These are phyloP conservation scores for Marmota flaviventris DNA, from an alignment of 2,113 vertebrate species.

Conservation along the genomic window DNA sequence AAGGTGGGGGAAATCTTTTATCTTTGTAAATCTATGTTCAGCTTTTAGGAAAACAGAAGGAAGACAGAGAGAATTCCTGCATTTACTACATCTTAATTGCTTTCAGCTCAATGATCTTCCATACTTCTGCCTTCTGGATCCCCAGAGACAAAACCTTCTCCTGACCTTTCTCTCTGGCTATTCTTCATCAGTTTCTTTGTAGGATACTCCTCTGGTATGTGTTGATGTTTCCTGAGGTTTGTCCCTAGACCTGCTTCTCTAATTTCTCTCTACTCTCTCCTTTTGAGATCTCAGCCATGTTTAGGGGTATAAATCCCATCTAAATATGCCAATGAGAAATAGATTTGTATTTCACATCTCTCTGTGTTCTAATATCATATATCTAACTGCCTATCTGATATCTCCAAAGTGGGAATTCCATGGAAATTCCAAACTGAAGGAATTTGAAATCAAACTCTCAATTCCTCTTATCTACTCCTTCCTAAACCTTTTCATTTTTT, in stretches of 20 bases:
- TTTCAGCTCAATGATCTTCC: not conserved
- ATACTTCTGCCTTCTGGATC: not conserved
- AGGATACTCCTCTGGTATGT: not conserved
- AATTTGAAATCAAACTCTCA: constrained; percentile 39
- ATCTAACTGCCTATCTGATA: not conserved
- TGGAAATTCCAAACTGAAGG: not conserved
- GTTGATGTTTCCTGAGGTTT: not conserved
- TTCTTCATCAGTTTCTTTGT: not conserved
- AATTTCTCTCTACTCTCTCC: constrained; percentile 1
- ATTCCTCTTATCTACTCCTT: not conserved
- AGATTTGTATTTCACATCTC: not conserved
- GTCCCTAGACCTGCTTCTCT: not conserved
- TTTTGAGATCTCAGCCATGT: constrained; percentile 13
- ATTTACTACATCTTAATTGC: not conserved
- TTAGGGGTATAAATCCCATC: not conserved
- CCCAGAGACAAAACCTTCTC: not conserved
- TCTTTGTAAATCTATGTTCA: not conserved
- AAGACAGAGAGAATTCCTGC: not conserved
- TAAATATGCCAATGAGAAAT: not conserved
- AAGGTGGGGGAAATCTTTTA: not conserved
- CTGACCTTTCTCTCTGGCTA: not conserved
- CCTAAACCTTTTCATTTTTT: constrained; percentile 8
- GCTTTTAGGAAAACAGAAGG: not conserved
- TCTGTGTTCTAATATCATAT: not conserved
- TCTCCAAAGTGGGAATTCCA: not conserved